These are phyloP conservation scores for Microcebus murinus DNA, from an alignment of 2,113 vertebrate species.

Conservation along the genomic window DNA sequence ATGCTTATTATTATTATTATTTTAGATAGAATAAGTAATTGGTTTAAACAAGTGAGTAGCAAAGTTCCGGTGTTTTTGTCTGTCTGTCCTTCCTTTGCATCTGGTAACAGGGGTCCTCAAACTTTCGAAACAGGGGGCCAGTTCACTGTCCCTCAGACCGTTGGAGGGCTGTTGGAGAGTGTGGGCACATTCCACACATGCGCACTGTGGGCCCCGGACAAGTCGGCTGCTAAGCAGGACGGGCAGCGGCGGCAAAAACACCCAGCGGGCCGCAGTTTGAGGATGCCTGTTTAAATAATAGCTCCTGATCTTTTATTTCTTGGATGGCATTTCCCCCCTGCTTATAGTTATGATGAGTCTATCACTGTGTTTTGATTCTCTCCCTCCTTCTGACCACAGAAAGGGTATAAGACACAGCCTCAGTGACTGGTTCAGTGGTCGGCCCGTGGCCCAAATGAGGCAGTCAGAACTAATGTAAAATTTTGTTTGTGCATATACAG, in stretches of 20 bases:
- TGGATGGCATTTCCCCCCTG: not conserved
- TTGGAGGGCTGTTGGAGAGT: too few relatives aligned
- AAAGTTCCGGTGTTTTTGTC: not conserved
- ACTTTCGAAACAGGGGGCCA: too few relatives aligned
- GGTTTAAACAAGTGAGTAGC: not conserved
- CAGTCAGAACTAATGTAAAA: constrained; percentile 1
- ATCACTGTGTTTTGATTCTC: not conserved
- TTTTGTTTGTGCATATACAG: not conserved
- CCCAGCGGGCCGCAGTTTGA: too few relatives aligned
- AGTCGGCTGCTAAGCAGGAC: too few relatives aligned
- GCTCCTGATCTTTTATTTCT: not conserved
- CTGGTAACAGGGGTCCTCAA: not conserved
- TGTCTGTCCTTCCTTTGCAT: not conserved
- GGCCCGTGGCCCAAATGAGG: not conserved
- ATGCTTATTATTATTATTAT: not conserved
- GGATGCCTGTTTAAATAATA: not conserved
- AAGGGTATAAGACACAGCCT: not conserved
- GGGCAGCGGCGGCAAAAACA: too few relatives aligned
- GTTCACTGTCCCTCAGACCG: too few relatives aligned
- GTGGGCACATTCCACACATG: too few relatives aligned
- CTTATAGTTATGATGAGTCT: not conserved
- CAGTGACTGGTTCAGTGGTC: not conserved
- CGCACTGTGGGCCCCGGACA: too few relatives aligned
- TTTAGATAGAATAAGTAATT: constrained; percentile 6
- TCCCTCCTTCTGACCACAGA: not conserved